These are phyloP conservation scores for Neodiprion lecontei DNA, from an alignment of 1,140 invertebrate genomes.

Conservation along the genomic window DNA sequence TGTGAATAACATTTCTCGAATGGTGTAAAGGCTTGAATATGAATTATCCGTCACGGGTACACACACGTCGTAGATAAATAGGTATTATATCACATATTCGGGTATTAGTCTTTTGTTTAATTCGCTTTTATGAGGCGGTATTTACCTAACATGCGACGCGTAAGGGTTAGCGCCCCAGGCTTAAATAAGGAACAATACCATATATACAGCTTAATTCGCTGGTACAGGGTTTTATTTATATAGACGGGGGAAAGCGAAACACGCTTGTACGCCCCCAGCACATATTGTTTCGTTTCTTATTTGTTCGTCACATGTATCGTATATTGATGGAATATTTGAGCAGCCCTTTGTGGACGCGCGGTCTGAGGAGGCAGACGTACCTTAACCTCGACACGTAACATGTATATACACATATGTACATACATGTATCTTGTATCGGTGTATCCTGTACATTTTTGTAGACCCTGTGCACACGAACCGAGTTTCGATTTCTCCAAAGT, in stretches of 20 bases:
- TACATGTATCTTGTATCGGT: too few species aligned
- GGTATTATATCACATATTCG: too few species aligned
- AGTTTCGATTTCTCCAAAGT: too few species aligned
- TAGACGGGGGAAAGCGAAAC: neutral
- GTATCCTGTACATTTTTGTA: too few species aligned
- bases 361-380: neutral
- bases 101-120: too few species aligned
- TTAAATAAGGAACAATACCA: neutral
- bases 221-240: neutral
- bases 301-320: slow-evolving; percentile 1
- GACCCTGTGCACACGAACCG: too few species aligned
- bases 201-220: neutral
- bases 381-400: too few species aligned
- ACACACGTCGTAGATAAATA: too few species aligned
- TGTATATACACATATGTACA: too few species aligned
- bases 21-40: too few species aligned
- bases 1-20: too few species aligned
- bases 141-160: neutral
- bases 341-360: neutral
- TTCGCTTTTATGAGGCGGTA: neutral
- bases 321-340: slow-evolving; percentile 7
- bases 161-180: neutral
- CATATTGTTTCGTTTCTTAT: slow-evolving; percentile 3
- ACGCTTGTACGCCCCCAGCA: neutral
- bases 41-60: too few species aligned